Evolutionary conservation across 2,888 invertebrate genomes (phyloP).

Genomic region (Polia nebulosa): DNA sequence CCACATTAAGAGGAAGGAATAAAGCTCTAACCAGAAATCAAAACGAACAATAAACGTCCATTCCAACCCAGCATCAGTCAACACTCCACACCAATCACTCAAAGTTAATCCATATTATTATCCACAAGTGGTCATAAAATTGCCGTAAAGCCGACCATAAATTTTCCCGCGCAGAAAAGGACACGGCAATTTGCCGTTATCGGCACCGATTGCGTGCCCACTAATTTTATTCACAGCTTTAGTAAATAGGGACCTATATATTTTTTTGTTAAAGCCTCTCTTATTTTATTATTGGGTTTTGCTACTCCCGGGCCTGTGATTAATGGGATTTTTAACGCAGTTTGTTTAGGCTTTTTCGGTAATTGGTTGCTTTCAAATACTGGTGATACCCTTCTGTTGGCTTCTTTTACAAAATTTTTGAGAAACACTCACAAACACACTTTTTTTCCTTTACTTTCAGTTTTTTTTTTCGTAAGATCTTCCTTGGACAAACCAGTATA

Average conservation of each 20-base stretch:
- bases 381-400: background rate
- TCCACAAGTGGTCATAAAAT: conserved; percentile 55
- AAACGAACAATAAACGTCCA: conserved; percentile 13
- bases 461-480: background rate
- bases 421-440: too few relatives aligned
- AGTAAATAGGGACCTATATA: background rate
- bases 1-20: background rate
- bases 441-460: too few relatives aligned
- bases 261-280: conserved; percentile 14
- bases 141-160: conserved; percentile 45
- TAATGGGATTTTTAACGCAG: conserved; percentile 19
- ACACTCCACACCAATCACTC: conserved; percentile 41
- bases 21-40: conserved; percentile 7
- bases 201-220: conserved; percentile 31
- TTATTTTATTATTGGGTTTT: conserved; percentile 31
- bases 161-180: conserved; percentile 38
- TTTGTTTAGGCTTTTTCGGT: conserved; percentile 28
- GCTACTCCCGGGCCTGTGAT: conserved; percentile 5
- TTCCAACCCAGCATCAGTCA: conserved; percentile 12
- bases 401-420: background rate
- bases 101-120: conserved; percentile 48
- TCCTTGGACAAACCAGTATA: background rate
- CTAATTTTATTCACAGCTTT: conserved; percentile 47
- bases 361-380: conserved; percentile 23
- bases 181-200: conserved; percentile 29